Evolutionary conservation across 2,113 vertebrate genomes (phyloP).

Genomic region (Monopterus albus): DNA sequence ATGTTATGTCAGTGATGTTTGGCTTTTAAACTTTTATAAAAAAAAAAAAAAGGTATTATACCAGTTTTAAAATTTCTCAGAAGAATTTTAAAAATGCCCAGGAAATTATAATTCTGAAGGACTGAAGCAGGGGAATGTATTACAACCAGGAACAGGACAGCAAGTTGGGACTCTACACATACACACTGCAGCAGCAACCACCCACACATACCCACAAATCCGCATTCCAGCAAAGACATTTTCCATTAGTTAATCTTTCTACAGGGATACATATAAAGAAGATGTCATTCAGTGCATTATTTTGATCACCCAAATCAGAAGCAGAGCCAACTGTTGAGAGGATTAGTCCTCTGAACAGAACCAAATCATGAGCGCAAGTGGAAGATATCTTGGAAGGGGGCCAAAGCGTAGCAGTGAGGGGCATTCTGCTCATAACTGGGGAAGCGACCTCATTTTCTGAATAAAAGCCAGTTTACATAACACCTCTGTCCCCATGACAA

Average conservation of each 20-base stretch:
- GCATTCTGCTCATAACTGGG: slow-evolving; percentile 77
- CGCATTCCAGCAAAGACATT: slow-evolving; percentile 69
- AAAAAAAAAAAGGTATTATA: slow-evolving; percentile 15
- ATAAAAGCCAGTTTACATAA: slow-evolving; percentile 82
- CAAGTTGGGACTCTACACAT: slow-evolving; percentile 19
- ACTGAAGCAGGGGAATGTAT: slow-evolving; percentile 28
- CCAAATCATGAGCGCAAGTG: slow-evolving; percentile 67
- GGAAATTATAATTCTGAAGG: slow-evolving; percentile 41
- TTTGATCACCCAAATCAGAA: slow-evolving; percentile 58
- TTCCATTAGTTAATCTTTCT: slow-evolving; percentile 75
- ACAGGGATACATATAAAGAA: slow-evolving; percentile 33
- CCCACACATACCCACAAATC: slow-evolving; percentile 54
- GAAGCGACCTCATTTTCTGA: slow-evolving; percentile 77
- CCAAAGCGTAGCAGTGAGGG: slow-evolving; percentile 66
- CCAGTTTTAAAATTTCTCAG: slow-evolving; percentile 19
- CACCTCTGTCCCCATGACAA: slow-evolving; percentile 71
- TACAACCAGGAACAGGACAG: slow-evolving; percentile 27
- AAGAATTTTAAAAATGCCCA: slow-evolving; percentile 7
- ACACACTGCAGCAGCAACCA: slow-evolving; percentile 17
- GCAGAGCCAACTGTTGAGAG: slow-evolving; percentile 43
- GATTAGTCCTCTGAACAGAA: slow-evolving; percentile 60
- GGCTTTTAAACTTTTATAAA: background rate
- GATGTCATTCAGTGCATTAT: slow-evolving; percentile 52
- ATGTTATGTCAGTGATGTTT: slow-evolving; percentile 9
- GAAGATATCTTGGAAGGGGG: slow-evolving; percentile 69